Conservation (phyloP, 2,113 vertebrate genomes). For the Nanorana parkeri region DNA sequence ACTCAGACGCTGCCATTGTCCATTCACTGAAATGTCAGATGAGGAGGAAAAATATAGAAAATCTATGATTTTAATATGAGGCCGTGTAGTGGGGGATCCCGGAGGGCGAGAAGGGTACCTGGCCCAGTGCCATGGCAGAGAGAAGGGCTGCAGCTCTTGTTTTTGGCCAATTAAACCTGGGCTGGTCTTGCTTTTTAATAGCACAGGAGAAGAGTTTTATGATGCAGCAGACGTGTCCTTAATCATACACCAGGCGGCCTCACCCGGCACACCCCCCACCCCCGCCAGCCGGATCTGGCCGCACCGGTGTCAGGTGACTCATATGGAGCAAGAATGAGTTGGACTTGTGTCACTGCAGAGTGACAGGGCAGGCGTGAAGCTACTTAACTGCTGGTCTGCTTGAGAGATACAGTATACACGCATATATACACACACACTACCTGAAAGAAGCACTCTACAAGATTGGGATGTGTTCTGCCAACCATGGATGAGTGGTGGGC, state of each 20-base stretch:
- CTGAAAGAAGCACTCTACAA: too few relatives aligned
- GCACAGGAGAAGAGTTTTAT: not conserved
- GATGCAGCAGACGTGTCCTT: not conserved
- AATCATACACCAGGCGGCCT: not conserved
- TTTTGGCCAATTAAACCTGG: too few relatives aligned
- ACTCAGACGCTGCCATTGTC: not conserved
- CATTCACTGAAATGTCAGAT: not conserved
- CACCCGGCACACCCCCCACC: not conserved
- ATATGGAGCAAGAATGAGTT: conserved; percentile 15
- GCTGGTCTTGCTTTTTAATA: not conserved
- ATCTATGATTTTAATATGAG: not conserved
- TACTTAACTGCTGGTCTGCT: too few relatives aligned
- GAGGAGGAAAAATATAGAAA: not conserved
- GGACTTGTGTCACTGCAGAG: not conserved
- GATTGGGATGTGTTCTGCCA: too few relatives aligned
- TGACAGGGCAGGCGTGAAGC: not conserved
- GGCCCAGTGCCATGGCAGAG: not conserved
- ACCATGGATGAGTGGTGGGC: too few relatives aligned
- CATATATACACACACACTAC: too few relatives aligned
- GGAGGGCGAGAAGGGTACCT: too few relatives aligned
- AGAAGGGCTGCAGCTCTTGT: not conserved
- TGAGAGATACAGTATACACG: too few relatives aligned
- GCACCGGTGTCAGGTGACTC: conserved; percentile 41
- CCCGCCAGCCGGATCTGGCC: not conserved
- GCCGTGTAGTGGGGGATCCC: not conserved